A percentile compares a stretch with the other conserved stretches of the same genome.
Conservation (phyloP, 2,888 invertebrate genomes). For the Deroplatys truncata region DNA sequence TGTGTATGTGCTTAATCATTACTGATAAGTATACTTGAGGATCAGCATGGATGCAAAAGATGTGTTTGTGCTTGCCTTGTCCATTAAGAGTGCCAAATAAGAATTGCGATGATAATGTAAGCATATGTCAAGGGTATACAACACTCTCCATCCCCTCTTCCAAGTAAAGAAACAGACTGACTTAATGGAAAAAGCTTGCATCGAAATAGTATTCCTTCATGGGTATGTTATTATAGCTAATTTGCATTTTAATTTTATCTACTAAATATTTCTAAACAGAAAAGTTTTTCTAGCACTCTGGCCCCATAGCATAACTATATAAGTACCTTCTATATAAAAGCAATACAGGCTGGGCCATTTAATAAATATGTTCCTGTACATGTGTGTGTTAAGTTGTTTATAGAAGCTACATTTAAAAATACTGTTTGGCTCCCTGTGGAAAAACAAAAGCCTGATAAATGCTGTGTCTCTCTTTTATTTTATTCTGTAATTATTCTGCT, state of each 20-base stretch:
- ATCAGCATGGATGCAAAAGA: not conserved
- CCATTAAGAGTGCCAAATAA: not conserved
- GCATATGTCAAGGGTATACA: not conserved
- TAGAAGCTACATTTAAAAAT: no score
- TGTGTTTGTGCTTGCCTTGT: not conserved
- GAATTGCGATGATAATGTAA: not conserved
- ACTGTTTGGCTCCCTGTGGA: no score
- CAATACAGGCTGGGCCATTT: no score
- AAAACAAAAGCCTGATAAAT: no score
- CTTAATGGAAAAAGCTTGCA: not conserved
- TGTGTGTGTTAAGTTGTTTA: no score
- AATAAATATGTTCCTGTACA: no score
- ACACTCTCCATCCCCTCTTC: not conserved
- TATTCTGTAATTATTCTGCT: no score
- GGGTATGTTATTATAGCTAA: not conserved
- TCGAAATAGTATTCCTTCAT: not conserved
- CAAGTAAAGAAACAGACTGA: not conserved
- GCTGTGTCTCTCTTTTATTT: no score
- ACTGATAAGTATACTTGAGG: not conserved
- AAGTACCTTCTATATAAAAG: no score
- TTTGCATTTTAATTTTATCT: not conserved
- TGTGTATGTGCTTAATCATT: not conserved
- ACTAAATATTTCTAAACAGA: not conserved
- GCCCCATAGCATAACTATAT: no score
- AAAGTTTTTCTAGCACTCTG: no score